phyloP scores from a whole-genome alignment of 2,113 vertebrate genomes.

The Prunella himalayana region DNA sequence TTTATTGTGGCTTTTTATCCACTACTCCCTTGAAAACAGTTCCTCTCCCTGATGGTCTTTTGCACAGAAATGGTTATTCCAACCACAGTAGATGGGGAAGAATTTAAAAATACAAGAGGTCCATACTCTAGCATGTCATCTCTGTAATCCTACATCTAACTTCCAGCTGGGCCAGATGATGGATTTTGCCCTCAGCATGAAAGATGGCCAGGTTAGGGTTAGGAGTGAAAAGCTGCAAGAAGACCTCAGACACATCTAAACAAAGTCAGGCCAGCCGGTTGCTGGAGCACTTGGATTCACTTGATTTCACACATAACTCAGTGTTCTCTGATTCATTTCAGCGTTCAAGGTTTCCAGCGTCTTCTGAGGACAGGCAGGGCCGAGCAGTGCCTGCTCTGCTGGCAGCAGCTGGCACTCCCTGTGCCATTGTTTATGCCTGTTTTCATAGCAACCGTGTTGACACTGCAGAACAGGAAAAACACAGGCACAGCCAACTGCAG shows the following conservation, averaged over 20 bases:
- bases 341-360: neutral
- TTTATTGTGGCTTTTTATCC: neutral
- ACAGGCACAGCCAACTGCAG: neutral
- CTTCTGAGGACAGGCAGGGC: neutral
- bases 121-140: neutral
- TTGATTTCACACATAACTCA: neutral
- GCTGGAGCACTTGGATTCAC: neutral
- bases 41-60: neutral
- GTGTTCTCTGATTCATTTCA: no score
- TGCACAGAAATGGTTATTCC: neutral
- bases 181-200: neutral
- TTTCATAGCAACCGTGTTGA: constrained; percentile 4
- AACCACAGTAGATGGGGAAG: neutral
- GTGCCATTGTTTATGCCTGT: neutral
- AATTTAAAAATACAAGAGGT: neutral
- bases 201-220: neutral
- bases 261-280: neutral
- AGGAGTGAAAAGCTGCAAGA: neutral
- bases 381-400: neutral
- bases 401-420: constrained; percentile 5
- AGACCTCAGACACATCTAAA: neutral
- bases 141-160: neutral
- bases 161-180: neutral
- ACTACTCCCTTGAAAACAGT: neutral
- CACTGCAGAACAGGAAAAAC: neutral